Evolutionary conservation across 2,797 vertebrate genomes (phyloP).

Genomic region (Acanthurus lineatus): DNA sequence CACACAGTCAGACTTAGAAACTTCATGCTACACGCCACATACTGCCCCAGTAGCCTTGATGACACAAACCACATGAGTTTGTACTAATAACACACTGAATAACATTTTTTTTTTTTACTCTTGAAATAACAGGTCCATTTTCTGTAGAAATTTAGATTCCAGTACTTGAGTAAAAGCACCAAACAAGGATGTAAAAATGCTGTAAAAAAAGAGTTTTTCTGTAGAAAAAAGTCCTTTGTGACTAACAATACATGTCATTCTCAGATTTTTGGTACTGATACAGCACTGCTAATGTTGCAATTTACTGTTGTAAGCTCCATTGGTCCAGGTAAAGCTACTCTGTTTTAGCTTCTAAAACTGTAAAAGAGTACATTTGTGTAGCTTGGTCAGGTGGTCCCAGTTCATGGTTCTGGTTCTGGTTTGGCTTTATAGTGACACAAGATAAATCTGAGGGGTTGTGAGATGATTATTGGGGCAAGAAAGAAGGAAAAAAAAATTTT

Average conservation of each 20-base stretch:
- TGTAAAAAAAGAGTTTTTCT: no score
- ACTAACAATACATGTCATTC: no score
- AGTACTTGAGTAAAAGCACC: neutral
- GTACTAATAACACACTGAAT: slow-evolving; percentile 36
- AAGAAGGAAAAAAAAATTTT: neutral
- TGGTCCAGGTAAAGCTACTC: no score
- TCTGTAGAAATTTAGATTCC: neutral
- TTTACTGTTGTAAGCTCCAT: no score
- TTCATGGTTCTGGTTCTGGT: no score
- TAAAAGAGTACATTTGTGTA: no score
- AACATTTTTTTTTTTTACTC: neutral
- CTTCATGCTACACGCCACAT: neutral
- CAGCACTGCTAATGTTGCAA: no score
- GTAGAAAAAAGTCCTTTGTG: no score
- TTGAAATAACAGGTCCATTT: slow-evolving; percentile 9
- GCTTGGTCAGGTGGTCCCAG: no score
- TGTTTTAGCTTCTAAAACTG: no score
- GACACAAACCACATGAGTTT: slow-evolving; percentile 37
- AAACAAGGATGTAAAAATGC: neutral
- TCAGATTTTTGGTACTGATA: no score
- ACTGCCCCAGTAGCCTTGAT: slow-evolving; percentile 13
- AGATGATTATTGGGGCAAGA: neutral
- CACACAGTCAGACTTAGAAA: slow-evolving; percentile 33
- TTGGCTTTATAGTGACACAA: neutral
- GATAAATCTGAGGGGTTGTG: neutral